Conservation (phyloP, 2,113 vertebrate genomes). For the Daboia siamensis region DNA sequence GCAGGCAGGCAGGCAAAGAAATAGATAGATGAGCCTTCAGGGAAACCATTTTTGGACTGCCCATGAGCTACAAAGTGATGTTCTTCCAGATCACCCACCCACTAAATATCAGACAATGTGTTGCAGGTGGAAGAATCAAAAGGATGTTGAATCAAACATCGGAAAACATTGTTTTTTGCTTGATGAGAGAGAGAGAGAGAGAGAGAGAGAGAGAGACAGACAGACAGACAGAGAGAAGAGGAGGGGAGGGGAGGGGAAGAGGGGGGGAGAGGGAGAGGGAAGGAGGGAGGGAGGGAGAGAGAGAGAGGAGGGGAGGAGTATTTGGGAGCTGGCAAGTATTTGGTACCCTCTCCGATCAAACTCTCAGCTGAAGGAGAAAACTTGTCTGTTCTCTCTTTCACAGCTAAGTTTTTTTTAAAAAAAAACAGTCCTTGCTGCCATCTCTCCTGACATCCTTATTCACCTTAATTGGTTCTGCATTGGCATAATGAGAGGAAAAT, state of each 20-base stretch:
- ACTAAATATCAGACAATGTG: background rate
- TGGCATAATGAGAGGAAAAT: background rate
- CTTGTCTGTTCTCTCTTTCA: background rate
- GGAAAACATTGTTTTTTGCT: background rate
- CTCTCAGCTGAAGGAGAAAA: background rate
- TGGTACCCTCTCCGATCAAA: background rate
- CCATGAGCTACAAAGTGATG: background rate
- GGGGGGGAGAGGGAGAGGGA: accelerated
- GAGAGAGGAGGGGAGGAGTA: background rate
- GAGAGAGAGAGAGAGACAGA: background rate
- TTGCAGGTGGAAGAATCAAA: background rate
- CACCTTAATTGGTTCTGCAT: background rate
- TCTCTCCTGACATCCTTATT: background rate
- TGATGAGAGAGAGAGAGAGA: background rate
- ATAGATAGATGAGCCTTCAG: background rate
- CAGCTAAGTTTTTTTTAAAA: background rate
- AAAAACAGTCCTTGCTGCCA: background rate
- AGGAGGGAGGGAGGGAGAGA: background rate
- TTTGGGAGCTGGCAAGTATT: background rate
- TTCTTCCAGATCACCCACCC: background rate
- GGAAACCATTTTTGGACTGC: background rate
- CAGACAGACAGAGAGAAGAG: background rate
- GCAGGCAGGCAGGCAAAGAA: background rate
- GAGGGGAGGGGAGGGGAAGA: accelerated
- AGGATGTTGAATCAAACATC: background rate